Conservation (phyloP, 2,888 invertebrate species). For the Chesias legatella region DNA sequence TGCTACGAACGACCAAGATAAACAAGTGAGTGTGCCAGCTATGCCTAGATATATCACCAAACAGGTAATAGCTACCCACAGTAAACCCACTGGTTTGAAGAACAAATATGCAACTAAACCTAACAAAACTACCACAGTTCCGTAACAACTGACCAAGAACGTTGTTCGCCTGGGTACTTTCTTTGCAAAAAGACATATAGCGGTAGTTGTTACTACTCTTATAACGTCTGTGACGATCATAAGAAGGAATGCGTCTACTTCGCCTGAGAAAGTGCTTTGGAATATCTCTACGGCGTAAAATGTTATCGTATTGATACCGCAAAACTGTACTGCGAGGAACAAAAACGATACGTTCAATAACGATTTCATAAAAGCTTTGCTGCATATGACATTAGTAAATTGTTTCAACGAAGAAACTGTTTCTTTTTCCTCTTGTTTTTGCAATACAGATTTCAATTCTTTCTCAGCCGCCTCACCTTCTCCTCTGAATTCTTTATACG, state of each 20-base stretch:
- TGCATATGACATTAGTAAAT: slow-evolving; percentile 31
- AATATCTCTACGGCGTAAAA: slow-evolving; percentile 50
- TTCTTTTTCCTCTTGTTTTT: slow-evolving; percentile 33
- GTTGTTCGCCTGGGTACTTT: slow-evolving; percentile 38
- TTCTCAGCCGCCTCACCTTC: slow-evolving; percentile 35
- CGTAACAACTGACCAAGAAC: slow-evolving; percentile 35
- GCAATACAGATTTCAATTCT: slow-evolving; percentile 42
- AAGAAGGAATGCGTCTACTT: slow-evolving; percentile 40
- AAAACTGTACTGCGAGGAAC: slow-evolving; percentile 41
- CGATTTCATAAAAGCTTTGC: slow-evolving; percentile 41
- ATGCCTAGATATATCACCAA: slow-evolving; percentile 39
- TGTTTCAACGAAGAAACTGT: slow-evolving; percentile 29
- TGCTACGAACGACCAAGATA: slow-evolving; percentile 49
- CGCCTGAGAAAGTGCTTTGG: slow-evolving; percentile 40
- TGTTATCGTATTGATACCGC: slow-evolving; percentile 45
- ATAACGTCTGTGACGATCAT: slow-evolving; percentile 46
- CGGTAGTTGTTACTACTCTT: slow-evolving; percentile 29
- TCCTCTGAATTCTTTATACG: slow-evolving; percentile 47
- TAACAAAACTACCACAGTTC: slow-evolving; percentile 31
- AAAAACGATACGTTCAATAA: slow-evolving; percentile 31
- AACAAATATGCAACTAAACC: slow-evolving; percentile 36
- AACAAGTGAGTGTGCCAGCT: slow-evolving; percentile 36
- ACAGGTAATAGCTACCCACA: slow-evolving; percentile 39
- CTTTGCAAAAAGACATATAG: slow-evolving; percentile 39
- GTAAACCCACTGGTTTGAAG: slow-evolving; percentile 30